Conservation (phyloP, 1,140 invertebrate genomes). For the Rhagoletis zephyria region DNA sequence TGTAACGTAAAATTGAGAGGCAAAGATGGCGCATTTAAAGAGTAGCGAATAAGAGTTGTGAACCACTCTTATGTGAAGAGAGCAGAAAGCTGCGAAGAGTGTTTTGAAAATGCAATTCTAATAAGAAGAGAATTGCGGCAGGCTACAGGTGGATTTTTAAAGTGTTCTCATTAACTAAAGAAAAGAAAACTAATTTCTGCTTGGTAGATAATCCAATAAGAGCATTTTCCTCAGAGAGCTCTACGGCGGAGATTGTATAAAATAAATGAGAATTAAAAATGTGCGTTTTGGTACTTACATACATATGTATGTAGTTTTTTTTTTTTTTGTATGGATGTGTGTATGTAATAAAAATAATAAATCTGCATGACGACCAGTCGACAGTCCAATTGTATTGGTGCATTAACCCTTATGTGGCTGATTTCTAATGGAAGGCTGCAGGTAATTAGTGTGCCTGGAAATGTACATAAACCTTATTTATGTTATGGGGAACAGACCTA, state of each 20-base stretch:
- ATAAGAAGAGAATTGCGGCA: neutral
- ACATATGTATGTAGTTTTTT: no score
- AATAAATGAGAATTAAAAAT: neutral
- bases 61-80: neutral
- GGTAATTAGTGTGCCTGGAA: no score
- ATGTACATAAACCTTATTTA: no score
- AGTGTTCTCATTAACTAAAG: neutral
- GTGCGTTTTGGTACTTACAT: neutral
- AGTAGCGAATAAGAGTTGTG: neutral
- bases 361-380: no score
- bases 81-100: neutral
- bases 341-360: no score
- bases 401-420: neutral
- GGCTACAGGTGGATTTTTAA: conserved; percentile 46
- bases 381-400: neutral
- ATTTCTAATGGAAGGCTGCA: no score
- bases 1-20: neutral
- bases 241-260: neutral
- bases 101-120: neutral
- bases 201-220: neutral
- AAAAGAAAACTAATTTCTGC: neutral
- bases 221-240: neutral
- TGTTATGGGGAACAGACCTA: no score
- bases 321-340: no score
- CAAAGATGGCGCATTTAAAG: neutral